Evolutionary conservation across 2,797 vertebrate genomes (phyloP).

Genomic region (Falco peregrinus): DNA sequence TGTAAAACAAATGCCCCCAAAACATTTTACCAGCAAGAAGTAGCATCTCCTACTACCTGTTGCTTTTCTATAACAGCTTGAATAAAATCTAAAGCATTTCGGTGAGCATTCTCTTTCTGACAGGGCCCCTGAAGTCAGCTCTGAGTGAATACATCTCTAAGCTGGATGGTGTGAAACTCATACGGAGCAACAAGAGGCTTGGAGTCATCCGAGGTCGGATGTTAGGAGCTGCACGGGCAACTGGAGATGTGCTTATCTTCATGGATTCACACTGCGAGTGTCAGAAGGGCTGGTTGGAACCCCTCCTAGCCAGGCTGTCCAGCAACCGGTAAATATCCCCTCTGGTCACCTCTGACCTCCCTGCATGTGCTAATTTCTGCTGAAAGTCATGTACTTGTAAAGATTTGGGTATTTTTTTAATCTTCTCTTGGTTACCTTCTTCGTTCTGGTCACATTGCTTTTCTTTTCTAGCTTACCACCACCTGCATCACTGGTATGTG

Average conservation of each 20-base stretch:
- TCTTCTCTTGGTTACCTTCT: background rate
- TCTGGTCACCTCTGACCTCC: background rate
- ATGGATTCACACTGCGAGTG: constrained; percentile 91
- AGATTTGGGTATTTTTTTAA: background rate
- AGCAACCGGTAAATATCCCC: constrained; percentile 79
- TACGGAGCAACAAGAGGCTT: constrained; percentile 85
- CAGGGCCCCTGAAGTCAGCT: constrained; percentile 84
- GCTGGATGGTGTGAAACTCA: constrained; percentile 83
- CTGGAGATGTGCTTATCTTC: constrained; percentile 86
- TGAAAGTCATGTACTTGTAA: background rate
- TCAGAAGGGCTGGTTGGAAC: constrained; percentile 87
- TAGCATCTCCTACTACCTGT: background rate
- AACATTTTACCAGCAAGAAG: background rate
- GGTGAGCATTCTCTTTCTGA: background rate
- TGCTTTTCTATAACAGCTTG: background rate
- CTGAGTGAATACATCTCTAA: constrained; percentile 84
- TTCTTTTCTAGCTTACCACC: background rate
- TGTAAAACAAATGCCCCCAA: background rate
- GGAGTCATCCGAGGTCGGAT: constrained; percentile 82
- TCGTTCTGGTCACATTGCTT: background rate
- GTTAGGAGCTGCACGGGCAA: constrained; percentile 84
- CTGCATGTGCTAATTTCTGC: background rate
- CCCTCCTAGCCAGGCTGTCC: constrained; percentile 86
- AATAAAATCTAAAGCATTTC: background rate
- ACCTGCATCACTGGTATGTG: background rate